phyloP scores from a whole-genome alignment of 1,140 invertebrate genomes.

The Xylocopa sonorina region DNA sequence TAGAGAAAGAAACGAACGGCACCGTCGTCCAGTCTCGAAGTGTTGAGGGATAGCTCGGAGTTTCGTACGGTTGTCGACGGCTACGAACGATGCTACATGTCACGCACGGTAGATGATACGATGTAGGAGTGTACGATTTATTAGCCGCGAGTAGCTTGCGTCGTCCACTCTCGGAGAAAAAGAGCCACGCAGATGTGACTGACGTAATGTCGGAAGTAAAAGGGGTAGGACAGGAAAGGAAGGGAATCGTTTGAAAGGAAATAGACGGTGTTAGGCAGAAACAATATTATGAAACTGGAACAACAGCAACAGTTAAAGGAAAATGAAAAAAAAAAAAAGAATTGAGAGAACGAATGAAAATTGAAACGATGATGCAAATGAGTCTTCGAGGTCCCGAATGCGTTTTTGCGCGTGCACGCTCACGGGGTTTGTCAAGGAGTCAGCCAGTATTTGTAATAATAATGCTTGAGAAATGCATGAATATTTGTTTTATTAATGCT shows the following conservation, averaged over 20 bases:
- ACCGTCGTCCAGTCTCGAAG: constrained; percentile 17
- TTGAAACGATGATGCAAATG: constrained; percentile 34
- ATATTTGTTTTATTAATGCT: constrained; percentile 93
- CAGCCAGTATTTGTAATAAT: constrained; percentile 92
- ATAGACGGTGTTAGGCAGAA: constrained; percentile 13
- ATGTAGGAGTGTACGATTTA: not conserved
- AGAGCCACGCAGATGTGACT: not conserved
- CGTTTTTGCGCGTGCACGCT: constrained; percentile 82
- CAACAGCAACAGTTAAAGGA: not conserved
- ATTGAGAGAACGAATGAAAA: constrained; percentile 30
- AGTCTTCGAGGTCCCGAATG: constrained; percentile 76
- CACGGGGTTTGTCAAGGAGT: constrained; percentile 81
- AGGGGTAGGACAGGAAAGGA: not conserved
- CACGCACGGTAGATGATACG: constrained; percentile 5
- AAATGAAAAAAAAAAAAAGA: constrained; percentile 6
- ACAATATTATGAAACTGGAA: not conserved
- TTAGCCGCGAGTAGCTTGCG: constrained; percentile 38
- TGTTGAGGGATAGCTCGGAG: constrained; percentile 26
- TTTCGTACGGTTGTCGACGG: constrained; percentile 19
- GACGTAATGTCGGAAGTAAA: too few relatives aligned
- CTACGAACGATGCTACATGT: constrained; percentile 8
- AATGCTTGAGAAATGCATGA: constrained; percentile 93
- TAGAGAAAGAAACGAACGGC: not conserved
- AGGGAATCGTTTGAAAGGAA: not conserved
- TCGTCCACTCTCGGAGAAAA: constrained; percentile 22